Conservation (phyloP, 2,113 vertebrate genomes). For the Cisticola juncidis region DNA sequence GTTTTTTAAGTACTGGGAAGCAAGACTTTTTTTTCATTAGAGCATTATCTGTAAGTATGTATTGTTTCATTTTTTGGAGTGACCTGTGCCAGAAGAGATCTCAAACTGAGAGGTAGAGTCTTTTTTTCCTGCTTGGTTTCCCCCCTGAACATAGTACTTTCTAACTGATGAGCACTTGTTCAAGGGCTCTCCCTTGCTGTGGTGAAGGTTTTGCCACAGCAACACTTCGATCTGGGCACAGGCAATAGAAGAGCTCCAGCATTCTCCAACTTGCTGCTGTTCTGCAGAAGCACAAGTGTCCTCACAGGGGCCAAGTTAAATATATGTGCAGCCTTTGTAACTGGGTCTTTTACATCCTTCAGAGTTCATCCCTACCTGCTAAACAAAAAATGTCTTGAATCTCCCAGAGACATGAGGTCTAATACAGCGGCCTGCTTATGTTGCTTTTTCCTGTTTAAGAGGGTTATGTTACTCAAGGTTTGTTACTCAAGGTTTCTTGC, state of each 20-base stretch:
- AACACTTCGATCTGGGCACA: not conserved
- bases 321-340: not conserved
- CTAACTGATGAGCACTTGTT: not conserved
- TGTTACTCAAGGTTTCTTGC: not conserved
- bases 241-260: not conserved
- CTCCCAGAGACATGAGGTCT: not conserved
- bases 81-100: not conserved
- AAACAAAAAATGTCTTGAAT: not conserved
- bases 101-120: not conserved
- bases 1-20: not conserved
- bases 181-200: not conserved
- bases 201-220: not conserved
- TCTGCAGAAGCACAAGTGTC: not conserved
- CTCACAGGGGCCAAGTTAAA: not conserved
- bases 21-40: not conserved
- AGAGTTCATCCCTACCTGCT: not conserved
- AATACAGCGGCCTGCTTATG: not conserved
- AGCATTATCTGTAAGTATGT: not conserved
- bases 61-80: not conserved
- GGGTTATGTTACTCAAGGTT: not conserved
- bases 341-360: not conserved
- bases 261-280: not conserved
- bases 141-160: not conserved
- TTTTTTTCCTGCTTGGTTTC: not conserved
- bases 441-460: not conserved